These are phyloP conservation scores for Siniperca scherzeri DNA, from an alignment of 2,797 vertebrate genomes.

Conservation along the genomic window DNA sequence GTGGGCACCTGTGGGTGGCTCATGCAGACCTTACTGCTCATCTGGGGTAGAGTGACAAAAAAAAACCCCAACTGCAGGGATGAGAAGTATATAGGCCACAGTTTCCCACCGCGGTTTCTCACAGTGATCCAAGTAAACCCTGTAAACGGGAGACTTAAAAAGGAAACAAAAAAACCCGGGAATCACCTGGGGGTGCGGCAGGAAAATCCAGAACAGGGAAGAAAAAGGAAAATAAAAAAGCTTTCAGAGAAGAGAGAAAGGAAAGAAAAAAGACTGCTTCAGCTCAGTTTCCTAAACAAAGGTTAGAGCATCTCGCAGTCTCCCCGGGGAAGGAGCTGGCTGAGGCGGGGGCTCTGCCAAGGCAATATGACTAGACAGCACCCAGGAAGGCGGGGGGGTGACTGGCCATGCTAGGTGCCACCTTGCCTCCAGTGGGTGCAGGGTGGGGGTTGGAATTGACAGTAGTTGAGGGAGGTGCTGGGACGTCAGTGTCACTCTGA, in stretches of 20 bases:
- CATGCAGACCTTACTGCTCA: conserved; percentile 34
- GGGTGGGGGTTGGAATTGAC: conserved; percentile 43
- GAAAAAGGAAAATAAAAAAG: background rate
- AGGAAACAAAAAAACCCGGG: conserved; percentile 7
- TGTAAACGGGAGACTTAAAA: conserved; percentile 43
- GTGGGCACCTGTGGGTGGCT: conserved; percentile 61
- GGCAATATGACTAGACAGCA: conserved; percentile 47
- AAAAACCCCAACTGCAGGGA: conserved; percentile 16
- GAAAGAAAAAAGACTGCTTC: background rate
- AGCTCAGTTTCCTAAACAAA: conserved; percentile 48
- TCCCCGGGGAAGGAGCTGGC: conserved; percentile 7
- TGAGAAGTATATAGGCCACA: conserved; percentile 14
- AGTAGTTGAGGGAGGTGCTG: conserved; percentile 32
- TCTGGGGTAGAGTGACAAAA: conserved; percentile 28
- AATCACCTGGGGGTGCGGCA: conserved; percentile 30
- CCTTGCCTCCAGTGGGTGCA: conserved; percentile 15
- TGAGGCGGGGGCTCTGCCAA: conserved; percentile 13
- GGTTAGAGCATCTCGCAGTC: conserved; percentile 35
- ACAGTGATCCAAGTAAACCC: conserved; percentile 46
- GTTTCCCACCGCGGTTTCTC: conserved; percentile 30
- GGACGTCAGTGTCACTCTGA: conserved; percentile 60
- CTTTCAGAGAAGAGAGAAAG: background rate
- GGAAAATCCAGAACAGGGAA: background rate
- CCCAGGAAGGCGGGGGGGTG: background rate
- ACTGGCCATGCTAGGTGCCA: conserved; percentile 29